A percentile compares a stretch with the other conserved stretches of the same genome.
Evolutionary conservation across 2,797 vertebrate genomes (phyloP).

Genomic region (Pteropus rufus): DNA sequence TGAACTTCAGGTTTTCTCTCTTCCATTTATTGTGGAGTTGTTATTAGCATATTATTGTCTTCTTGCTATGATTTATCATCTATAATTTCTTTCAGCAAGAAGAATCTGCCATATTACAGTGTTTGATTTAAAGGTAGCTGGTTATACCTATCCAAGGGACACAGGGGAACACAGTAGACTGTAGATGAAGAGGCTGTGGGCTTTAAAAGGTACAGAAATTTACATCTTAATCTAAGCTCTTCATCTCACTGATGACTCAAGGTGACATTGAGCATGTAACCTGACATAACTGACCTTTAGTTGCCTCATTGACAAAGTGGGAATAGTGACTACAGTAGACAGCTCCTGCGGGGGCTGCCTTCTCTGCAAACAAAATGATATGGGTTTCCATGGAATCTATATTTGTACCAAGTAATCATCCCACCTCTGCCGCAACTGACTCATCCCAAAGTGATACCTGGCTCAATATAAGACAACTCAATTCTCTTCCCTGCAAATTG

Average conservation of each 20-base stretch:
- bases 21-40: constrained; percentile 1
- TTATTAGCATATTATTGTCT: neutral
- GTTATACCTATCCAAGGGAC: neutral
- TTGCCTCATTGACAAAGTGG: neutral
- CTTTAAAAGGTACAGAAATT: neutral
- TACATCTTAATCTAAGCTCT: neutral
- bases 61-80: neutral
- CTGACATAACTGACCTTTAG: neutral
- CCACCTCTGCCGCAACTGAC: neutral
- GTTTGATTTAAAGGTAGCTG: neutral
- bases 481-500: neutral
- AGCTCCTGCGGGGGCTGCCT: neutral
- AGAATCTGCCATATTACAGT: neutral
- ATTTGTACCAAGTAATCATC: neutral
- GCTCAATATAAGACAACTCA: neutral
- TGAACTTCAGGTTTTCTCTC: constrained; percentile 26
- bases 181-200: neutral
- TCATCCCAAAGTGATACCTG: neutral
- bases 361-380: neutral
- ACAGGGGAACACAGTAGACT: neutral
- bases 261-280: neutral
- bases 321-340: neutral
- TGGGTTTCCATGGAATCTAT: neutral
- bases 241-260: neutral
- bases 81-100: neutral